phyloP scores from a whole-genome alignment of 2,888 invertebrate genomes.

The Disparrhopalites patrizii region DNA sequence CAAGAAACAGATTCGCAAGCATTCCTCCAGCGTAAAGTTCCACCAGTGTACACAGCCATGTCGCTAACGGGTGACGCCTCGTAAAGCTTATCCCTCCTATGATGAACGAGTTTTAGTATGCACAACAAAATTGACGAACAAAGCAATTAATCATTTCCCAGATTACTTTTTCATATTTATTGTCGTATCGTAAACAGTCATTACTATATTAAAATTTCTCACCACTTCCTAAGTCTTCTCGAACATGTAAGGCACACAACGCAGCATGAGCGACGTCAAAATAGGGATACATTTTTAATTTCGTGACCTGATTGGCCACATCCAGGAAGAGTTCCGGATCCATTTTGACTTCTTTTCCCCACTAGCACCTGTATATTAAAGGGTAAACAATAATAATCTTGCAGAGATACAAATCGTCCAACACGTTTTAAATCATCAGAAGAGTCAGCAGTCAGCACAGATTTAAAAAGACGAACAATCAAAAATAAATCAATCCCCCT shows the following conservation, averaged over 20 bases:
- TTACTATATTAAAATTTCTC: slow-evolving; percentile 51
- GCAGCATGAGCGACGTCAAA: slow-evolving; percentile 98
- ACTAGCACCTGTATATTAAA: no score
- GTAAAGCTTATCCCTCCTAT: slow-evolving; percentile 89
- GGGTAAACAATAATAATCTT: background rate
- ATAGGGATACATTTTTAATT: slow-evolving; percentile 99
- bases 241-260: slow-evolving; percentile 86
- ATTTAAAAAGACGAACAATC: no score
- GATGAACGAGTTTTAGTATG: slow-evolving; percentile 49
- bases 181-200: background rate
- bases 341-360: slow-evolving; percentile 57
- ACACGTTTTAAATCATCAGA: background rate
- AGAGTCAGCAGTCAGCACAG: background rate
- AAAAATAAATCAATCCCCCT: no score
- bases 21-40: slow-evolving; percentile 97
- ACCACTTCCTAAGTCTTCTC: slow-evolving; percentile 92
- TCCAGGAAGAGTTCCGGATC: slow-evolving; percentile 96
- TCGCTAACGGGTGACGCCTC: slow-evolving; percentile 92
- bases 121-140: background rate
- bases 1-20: slow-evolving; percentile 89
- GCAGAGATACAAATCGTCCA: background rate
- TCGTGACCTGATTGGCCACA: slow-evolving; percentile 97
- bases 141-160: slow-evolving; percentile 15
- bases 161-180: background rate
- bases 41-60: slow-evolving; percentile 97